Conservation (phyloP, 2,797 vertebrate genomes). For the Mus caroli region DNA sequence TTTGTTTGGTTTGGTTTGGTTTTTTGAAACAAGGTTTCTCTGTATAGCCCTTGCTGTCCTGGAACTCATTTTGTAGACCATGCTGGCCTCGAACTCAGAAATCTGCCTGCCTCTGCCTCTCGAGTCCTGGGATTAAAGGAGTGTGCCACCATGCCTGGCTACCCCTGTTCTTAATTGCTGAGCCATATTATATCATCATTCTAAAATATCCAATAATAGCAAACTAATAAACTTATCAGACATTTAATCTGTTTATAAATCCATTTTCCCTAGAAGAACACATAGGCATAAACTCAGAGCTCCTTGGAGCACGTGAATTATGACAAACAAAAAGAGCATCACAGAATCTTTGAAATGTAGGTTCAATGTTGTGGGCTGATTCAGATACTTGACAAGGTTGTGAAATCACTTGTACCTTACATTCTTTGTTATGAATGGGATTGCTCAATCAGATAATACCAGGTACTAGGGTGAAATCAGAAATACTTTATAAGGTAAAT, state of each 20-base stretch:
- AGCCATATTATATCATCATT: not conserved
- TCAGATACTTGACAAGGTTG: not conserved
- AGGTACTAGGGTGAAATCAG: not conserved
- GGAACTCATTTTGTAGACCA: too few species aligned
- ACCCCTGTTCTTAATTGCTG: not conserved
- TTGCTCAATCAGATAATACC: not conserved
- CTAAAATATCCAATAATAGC: not conserved
- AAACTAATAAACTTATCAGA: not conserved
- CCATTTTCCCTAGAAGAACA: not conserved
- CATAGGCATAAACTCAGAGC: not conserved
- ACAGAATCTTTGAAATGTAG: not conserved
- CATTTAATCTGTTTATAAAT: not conserved
- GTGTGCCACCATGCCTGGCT: too few species aligned
- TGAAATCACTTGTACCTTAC: not conserved
- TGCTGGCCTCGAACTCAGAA: too few species aligned
- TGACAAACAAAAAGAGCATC: not conserved
- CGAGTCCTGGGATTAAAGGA: too few species aligned
- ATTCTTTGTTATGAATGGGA: rapidly evolving
- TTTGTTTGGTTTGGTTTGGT: too few species aligned
- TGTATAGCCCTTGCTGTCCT: too few species aligned
- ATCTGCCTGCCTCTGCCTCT: too few species aligned
- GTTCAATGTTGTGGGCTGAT: not conserved
- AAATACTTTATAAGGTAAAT: not conserved
- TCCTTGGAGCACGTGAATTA: not conserved
- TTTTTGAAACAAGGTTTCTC: too few species aligned